Evolutionary conservation across 2,113 vertebrate species (phyloP).

Genomic region (Garra rufa): DNA sequence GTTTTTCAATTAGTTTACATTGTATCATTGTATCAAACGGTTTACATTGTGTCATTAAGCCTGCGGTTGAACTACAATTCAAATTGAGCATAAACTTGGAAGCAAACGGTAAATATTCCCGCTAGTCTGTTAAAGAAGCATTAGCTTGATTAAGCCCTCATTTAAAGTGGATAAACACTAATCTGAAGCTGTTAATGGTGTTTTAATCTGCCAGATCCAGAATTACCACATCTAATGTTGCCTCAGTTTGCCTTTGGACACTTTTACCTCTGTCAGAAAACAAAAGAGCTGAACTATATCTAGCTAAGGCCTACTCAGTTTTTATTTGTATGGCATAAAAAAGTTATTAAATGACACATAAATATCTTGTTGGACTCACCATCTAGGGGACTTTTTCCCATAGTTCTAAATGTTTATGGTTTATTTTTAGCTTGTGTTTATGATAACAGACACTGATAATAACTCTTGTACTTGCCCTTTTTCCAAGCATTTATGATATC

Average conservation of each 20-base stretch:
- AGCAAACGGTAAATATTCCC: neutral
- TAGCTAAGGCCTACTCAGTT: neutral
- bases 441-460: neutral
- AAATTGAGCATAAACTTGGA: neutral
- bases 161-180: neutral
- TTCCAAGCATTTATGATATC: neutral
- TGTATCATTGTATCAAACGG: too few relatives aligned
- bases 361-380: neutral
- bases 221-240: neutral
- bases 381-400: neutral
- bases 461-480: neutral
- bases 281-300: neutral
- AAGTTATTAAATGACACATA: neutral
- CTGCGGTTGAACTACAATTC: neutral
- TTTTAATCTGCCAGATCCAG: neutral
- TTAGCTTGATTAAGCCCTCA: conserved; percentile 11
- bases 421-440: conserved; percentile 1
- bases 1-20: too few relatives aligned
- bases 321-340: neutral
- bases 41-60: neutral
- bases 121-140: neutral
- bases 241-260: neutral
- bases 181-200: conserved; percentile 10
- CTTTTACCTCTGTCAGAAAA: neutral
- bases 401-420: neutral